phyloP scores from a whole-genome alignment of 2,797 vertebrate genomes.

The Melanotaenia maccullochi region DNA sequence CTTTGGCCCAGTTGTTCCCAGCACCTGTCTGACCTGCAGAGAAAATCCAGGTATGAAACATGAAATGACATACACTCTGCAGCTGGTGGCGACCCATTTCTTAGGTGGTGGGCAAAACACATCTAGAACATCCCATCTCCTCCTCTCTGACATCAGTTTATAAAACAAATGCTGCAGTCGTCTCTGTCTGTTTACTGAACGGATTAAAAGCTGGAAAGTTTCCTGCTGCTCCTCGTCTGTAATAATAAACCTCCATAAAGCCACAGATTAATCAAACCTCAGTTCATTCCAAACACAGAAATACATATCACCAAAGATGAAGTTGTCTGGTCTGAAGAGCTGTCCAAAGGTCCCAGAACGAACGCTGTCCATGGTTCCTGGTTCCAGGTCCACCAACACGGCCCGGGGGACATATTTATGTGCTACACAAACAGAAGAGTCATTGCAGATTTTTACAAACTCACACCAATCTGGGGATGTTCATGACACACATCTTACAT shows the following conservation, averaged over 20 bases:
- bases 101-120: background rate
- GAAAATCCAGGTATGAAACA: slow-evolving; percentile 29
- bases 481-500: slow-evolving; percentile 81
- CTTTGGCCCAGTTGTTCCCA: slow-evolving; percentile 97
- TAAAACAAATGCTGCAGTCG: background rate
- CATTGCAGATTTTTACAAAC: background rate
- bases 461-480: background rate
- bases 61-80: slow-evolving; percentile 10
- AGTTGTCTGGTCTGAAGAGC: slow-evolving; percentile 87
- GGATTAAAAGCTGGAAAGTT: background rate
- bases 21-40: slow-evolving; percentile 93
- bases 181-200: background rate
- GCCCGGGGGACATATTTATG: slow-evolving; percentile 86
- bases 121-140: slow-evolving; percentile 5
- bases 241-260: background rate
- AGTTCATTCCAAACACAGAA: too few relatives aligned
- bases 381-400: slow-evolving; percentile 85
- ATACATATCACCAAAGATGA: slow-evolving; percentile 81
- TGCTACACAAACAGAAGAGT: slow-evolving; percentile 64
- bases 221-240: background rate
- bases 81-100: slow-evolving; percentile 16
- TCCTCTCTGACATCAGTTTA: slow-evolving; percentile 29
- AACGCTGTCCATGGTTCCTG: slow-evolving; percentile 87
- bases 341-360: slow-evolving; percentile 85
- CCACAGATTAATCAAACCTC: background rate